Conservation (phyloP, 2,797 vertebrate species). For the Acanthis flammea region DNA sequence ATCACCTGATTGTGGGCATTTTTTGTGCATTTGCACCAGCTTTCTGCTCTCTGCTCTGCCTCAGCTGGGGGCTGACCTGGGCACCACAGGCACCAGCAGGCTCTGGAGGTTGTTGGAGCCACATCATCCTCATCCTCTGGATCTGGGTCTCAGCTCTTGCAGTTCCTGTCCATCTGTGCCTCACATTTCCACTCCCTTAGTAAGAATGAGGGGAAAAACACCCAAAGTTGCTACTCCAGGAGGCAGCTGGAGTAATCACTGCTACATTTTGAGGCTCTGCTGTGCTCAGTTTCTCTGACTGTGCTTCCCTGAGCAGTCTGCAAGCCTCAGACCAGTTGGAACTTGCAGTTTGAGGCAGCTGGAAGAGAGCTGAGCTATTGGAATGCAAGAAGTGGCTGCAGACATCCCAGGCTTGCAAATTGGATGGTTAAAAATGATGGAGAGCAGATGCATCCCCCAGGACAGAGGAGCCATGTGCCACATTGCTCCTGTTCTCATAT, state of each 20-base stretch:
- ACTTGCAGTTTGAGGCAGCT: neutral
- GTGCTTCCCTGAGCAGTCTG: neutral
- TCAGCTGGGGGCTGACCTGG: neutral
- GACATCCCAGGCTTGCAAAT: neutral
- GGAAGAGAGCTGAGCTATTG: neutral
- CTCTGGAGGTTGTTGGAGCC: neutral
- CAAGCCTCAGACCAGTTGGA: neutral
- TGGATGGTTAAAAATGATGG: neutral
- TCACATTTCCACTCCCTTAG: neutral
- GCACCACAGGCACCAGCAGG: accelerated
- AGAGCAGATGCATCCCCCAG: neutral
- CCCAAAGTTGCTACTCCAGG: neutral
- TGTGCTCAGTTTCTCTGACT: neutral
- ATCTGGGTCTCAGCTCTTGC: accelerated
- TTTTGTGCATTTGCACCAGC: neutral
- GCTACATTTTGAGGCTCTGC: neutral
- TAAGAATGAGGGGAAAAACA: neutral
- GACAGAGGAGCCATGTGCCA: neutral
- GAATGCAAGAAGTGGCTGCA: neutral
- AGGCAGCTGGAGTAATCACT: neutral
- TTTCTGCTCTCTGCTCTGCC: neutral
- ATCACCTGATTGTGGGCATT: neutral
- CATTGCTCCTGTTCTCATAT: neutral
- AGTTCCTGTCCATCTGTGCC: neutral
- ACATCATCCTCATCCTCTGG: neutral